Evolutionary conservation across 1,140 invertebrate genomes (phyloP), one percentile per base, ranked within the genome.

Genomic region (Parapsyche elsis): DNA sequence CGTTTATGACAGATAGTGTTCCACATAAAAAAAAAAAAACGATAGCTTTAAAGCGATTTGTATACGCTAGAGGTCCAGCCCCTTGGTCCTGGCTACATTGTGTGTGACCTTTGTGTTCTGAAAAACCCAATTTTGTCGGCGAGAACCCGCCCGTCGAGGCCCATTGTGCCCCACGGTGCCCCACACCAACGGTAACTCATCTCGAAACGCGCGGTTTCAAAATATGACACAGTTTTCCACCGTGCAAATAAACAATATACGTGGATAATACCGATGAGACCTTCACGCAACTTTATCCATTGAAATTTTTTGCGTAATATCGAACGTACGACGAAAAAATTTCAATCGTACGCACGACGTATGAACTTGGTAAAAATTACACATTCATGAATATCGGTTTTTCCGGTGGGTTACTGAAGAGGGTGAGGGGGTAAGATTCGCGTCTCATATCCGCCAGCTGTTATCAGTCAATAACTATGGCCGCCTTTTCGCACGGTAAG

Each of bases 111-210:
- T 49, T 71, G 77, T 71, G 61, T 14, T 23, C 38, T 46, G 49
- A 79, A 78, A 79, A 79, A 79, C 61, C 77, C 77, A 79, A 79
- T 79, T 79, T 61, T 49, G 61, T 23, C 44, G 49, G 14, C 9
- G 77, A 64, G 12, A 71, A 21, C 23, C 14, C 14, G 53, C 14
- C 19, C 53, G 19, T 57, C 53, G 14, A 57, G 53, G 19, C 53
- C 53, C 53, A 57, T 57, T 57, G 53, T 57, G 19, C 53, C 19
- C 10, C 9, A 2, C 10, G 19, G 53, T 16, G 14, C 53, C 53
- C 19, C 19, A n/a, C 53, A 21, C 53, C 14, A 57, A n/a, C 53
- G 19, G 53, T 57, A 57, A 57, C 53, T 57, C 53, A 57, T 57
- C 53, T 57, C 19, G 19, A 21, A 21, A n/a, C 53, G 30, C 30